These are phyloP conservation scores for Harpegnathos saltator DNA, from an alignment of 1,140 invertebrate species.

Conservation along the genomic window DNA sequence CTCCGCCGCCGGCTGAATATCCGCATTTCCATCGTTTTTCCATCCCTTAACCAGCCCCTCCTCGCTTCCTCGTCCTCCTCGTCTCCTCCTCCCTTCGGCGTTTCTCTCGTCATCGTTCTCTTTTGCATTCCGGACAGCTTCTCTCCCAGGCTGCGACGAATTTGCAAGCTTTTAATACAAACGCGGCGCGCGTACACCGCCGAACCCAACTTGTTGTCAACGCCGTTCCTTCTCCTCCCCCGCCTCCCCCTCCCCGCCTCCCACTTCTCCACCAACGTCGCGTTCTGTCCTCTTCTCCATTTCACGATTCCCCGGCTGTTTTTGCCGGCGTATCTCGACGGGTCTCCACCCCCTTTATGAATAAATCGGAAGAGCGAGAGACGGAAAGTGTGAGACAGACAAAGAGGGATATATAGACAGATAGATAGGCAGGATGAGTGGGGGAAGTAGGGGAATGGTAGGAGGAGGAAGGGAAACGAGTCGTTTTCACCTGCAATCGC, in stretches of 20 bases:
- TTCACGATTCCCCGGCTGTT: conserved; percentile 45
- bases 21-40: conserved; percentile 71
- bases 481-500: conserved; percentile 72
- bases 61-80: background rate
- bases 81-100: conserved; percentile 32
- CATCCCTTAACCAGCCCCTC: conserved; percentile 52
- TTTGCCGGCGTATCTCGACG: conserved; percentile 52
- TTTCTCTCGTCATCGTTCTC: conserved; percentile 67
- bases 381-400: conserved; percentile 4
- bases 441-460: too few species aligned
- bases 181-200: conserved; percentile 73
- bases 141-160: conserved; percentile 66
- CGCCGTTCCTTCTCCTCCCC: conserved; percentile 28
- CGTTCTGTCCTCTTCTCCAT: conserved; percentile 20
- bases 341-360: conserved; percentile 67
- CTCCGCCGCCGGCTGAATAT: conserved; percentile 51
- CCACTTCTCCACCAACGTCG: background rate
- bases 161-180: conserved; percentile 79
- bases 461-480: too few species aligned
- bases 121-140: conserved; percentile 72
- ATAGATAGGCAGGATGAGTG: background rate
- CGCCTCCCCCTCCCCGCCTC: background rate
- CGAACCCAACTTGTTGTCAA: conserved; percentile 72
- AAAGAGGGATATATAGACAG: background rate
- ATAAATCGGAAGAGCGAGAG: conserved; percentile 66